Percentiles rank a stretch among this genome's conserved stretches.
Conservation (phyloP, 2,888 invertebrate species). For the Heliconius cydno region DNA sequence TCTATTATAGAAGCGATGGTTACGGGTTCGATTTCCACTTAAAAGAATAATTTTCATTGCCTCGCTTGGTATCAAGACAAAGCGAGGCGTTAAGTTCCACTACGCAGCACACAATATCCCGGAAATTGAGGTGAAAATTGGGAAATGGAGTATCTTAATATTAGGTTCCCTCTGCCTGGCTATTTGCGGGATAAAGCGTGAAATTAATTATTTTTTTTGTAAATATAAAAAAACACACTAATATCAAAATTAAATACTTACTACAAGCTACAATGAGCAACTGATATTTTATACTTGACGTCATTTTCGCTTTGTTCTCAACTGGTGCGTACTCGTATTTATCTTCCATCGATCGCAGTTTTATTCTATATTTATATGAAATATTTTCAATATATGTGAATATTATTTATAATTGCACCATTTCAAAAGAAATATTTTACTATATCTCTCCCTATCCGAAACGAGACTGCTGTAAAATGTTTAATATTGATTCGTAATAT, state of each 20-base stretch:
- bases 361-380: not conserved
- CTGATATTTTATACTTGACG: conserved; percentile 52
- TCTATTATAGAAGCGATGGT: no score
- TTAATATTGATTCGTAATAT: not conserved
- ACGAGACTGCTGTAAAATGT: not conserved
- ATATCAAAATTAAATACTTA: conserved; percentile 49
- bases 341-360: conserved; percentile 51
- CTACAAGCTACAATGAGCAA: conserved; percentile 56
- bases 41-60: not conserved
- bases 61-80: not conserved
- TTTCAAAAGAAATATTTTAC: not conserved
- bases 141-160: not conserved
- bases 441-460: no score
- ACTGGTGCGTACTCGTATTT: conserved; percentile 50
- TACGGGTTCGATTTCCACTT: not conserved
- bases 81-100: no score
- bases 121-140: not conserved
- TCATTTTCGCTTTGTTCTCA: conserved; percentile 49
- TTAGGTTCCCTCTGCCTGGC: not conserved
- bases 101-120: no score
- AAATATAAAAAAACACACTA: no score
- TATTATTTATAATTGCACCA: not conserved
- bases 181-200: not conserved
- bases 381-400: not conserved
- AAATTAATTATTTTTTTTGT: no score